Evolutionary conservation across 1,140 invertebrate species (phyloP), one percentile per base, ranked within the genome.

Genomic region (Metopolophium dirhodum): DNA sequence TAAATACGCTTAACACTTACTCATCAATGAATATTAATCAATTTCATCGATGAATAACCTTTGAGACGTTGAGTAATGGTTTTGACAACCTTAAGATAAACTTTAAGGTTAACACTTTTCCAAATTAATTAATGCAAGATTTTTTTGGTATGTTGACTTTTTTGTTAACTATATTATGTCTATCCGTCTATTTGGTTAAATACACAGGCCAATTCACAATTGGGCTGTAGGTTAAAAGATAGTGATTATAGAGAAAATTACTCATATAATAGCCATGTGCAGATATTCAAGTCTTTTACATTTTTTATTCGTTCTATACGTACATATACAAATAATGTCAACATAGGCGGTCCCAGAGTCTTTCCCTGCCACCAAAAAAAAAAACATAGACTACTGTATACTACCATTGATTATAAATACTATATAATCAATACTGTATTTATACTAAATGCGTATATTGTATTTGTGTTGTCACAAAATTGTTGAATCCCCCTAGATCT

Each of bases 1-100:
- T 77, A 77, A 77, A 77, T n/a, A 77, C 61, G 14, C 30, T 77
- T n/a, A 77, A n/a, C 30, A 18, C n/a, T 86, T 26, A 45, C 23
- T 86, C 37, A 45, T 86, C 83, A 85, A 85, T 85, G 37, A 85
- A 41, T 85, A 85, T 26, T 26, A 85, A 85, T 85, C 23, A 86
- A 86, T 86, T 86, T 86, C 83, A 45, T 86, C 37, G 22, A 14
- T 45, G 2, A 86, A 86, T 30, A 86, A 86, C 83, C 37, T 85
- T 26, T 85, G 37, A 68, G 30, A 41, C 37, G 45, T 26, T 85
- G 37, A 68, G 30, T 68, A 68, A 68, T 68, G 30, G 61, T 68
- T 68, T 3, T 14, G 8, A 30, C 57, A 26, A 22, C 35, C 20
- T 23, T 83, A 37, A 37, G 82, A 83, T 83, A 83, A 83, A 37